phyloP scores from a whole-genome alignment of 92 coral and sea anemone species.

The Zoanthus gigantus region DNA sequence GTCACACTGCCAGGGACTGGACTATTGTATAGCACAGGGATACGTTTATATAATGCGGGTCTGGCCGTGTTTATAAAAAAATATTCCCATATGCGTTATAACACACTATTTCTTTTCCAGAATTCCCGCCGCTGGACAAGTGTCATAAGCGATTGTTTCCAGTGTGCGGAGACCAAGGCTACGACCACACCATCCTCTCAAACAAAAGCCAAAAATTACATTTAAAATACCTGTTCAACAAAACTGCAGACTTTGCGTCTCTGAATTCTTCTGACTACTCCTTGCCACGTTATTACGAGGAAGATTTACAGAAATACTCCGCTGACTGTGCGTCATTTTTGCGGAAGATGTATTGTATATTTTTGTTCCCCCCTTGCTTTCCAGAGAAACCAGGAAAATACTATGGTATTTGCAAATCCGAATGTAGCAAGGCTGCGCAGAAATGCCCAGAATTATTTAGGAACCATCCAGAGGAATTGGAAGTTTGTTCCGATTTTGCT shows the following conservation, averaged over 20 bases:
- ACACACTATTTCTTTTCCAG: neutral
- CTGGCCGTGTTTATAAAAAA: too few relatives aligned
- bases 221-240: neutral
- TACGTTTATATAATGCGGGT: too few relatives aligned
- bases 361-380: neutral
- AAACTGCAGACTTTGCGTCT: neutral
- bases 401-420: neutral
- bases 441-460: neutral
- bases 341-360: neutral
- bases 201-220: neutral
- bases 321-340: neutral
- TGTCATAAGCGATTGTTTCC: conserved; percentile 13
- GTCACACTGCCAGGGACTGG: too few relatives aligned
- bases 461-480: neutral
- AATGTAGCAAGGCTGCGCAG: neutral
- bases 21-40: too few relatives aligned
- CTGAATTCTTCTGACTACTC: conserved; percentile 14
- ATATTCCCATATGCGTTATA: neutral
- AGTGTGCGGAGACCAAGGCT: conserved; percentile 1
- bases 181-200: neutral
- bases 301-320: neutral
- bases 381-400: conserved; percentile 7
- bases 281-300: neutral
- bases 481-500: neutral
- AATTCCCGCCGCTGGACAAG: neutral